phyloP scores from a whole-genome alignment of 2,113 vertebrate species.

The Sitta europaea region DNA sequence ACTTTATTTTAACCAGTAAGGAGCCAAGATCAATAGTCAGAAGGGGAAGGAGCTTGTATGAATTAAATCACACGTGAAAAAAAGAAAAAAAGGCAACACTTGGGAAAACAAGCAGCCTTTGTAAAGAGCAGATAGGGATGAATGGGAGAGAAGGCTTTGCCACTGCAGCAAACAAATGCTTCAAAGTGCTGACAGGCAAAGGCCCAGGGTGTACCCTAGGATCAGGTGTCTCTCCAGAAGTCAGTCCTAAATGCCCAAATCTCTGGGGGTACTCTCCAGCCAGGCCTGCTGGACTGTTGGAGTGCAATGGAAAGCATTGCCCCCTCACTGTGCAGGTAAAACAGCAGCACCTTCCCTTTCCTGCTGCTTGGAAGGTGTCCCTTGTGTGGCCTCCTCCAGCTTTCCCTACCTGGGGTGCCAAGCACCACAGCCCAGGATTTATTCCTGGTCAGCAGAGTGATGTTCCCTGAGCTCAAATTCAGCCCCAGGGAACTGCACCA shows the following conservation, averaged over 20 bases:
- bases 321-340: neutral
- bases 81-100: neutral
- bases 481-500: neutral
- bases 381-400: neutral
- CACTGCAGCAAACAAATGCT: neutral
- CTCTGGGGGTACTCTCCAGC: neutral
- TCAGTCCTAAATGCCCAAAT: neutral
- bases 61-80: neutral
- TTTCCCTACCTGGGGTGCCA: accelerated
- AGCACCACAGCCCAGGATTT: neutral
- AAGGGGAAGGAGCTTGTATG: constrained; percentile 6
- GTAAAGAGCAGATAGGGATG: neutral
- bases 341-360: neutral
- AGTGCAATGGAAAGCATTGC: neutral
- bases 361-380: neutral
- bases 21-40: constrained; percentile 38
- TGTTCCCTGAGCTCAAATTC: neutral
- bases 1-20: constrained; percentile 35
- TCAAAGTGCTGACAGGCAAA: neutral
- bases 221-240: neutral
- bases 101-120: constrained; percentile 22
- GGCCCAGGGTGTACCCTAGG: neutral
- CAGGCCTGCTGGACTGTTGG: neutral
- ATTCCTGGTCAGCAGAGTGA: neutral
- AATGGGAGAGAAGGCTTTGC: neutral